Evolutionary conservation across 2,797 vertebrate species (phyloP).

Genomic region (Crocodylus rhombifer): DNA sequence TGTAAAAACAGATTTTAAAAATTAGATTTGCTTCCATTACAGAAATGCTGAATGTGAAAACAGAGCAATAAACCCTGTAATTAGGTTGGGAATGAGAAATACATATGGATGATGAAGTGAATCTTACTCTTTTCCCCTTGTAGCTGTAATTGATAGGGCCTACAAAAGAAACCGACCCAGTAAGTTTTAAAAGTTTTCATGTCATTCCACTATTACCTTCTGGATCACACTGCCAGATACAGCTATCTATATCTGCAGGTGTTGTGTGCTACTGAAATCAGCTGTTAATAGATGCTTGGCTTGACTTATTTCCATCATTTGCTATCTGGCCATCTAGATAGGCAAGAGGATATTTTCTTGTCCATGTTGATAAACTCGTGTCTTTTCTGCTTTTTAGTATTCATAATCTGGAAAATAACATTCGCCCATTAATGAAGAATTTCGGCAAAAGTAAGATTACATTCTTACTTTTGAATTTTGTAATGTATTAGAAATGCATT

Average conservation of each 20-base stretch:
- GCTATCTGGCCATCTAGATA: not conserved
- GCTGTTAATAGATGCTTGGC: not conserved
- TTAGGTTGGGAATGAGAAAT: not conserved
- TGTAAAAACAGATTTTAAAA: not conserved
- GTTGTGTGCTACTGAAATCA: not conserved
- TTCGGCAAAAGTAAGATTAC: not conserved
- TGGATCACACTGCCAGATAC: not conserved
- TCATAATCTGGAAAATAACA: fast-evolving
- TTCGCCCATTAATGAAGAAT: not conserved
- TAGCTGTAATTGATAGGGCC: not conserved
- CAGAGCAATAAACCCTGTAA: not conserved
- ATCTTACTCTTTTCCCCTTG: not conserved
- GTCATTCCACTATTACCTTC: not conserved
- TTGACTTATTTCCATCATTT: too few relatives aligned
- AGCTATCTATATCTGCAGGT: not conserved
- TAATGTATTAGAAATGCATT: not conserved
- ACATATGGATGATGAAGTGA: not conserved
- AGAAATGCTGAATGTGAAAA: not conserved
- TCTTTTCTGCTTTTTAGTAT: not conserved
- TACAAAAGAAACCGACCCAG: not conserved
- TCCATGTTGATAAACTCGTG: fast-evolving
- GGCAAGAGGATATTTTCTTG: not conserved
- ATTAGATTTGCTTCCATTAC: not conserved
- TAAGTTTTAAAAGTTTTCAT: not conserved
- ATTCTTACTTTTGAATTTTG: not conserved